Base-by-base conservation (phyloP, 2,113 vertebrate genomes). In the Fulica atra region DNA sequence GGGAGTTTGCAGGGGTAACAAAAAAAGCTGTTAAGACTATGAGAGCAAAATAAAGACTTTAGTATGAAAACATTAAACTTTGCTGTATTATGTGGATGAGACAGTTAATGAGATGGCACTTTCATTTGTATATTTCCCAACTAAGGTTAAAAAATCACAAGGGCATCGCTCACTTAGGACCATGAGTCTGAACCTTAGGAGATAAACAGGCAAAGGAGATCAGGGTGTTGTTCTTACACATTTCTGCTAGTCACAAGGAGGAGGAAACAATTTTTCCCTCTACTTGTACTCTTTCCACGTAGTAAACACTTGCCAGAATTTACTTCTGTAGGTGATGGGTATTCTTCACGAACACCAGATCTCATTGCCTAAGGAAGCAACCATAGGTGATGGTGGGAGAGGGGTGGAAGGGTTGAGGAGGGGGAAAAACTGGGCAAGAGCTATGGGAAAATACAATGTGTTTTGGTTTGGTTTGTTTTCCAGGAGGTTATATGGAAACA, bases 401-500 rank as follows among this genome's bases (percentile, higher is more conserved):
- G 9, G 15, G 31, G 57, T 44, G 53, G 40, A 51, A 74, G 18
- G 7, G 17, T 36, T 89, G 33, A 86, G 17, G 28, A 84, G 36
- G 18, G 18, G 9, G 19, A 76, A 42, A 10, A 87, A 68, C 11
- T 51, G 33, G 31, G 38, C 77, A 63, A 77, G 40, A 84, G 20
- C 38, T 29, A 53, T 33, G 46, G 31, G 15, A 84, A 93, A 88
- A 93, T 65, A 54, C 12, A 2, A 17, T 54, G 21, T 26, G 11
- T 6, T 64, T 88, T 46, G 54, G 14, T 71, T 87, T 42, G 24
- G 4, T 74, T 78, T 28, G 16, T 94, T 50, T 97, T 97, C 4
- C 97, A 99, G 99, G 99, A 91, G 99, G 98, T 50, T 97, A 99
- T 79, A 99, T 99, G 97, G 99, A 99, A 97, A 96, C 98, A 2